These are phyloP conservation scores for Orthochromis malagaraziensis DNA, from an alignment of 2,113 vertebrate species.

Conservation along the genomic window DNA sequence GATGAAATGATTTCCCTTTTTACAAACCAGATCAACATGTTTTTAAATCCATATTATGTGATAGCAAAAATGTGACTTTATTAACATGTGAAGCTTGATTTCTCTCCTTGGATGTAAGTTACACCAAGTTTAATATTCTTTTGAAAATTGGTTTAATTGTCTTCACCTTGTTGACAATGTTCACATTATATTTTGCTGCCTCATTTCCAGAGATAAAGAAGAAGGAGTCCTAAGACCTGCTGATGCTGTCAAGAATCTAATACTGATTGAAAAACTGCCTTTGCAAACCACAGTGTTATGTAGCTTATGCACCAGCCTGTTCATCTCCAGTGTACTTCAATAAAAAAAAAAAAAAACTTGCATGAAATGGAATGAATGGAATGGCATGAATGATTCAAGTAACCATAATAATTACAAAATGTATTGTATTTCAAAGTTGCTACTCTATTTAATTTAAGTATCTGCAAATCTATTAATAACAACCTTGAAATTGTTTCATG, in stretches of 20 bases:
- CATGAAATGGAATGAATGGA: slow-evolving; percentile 22
- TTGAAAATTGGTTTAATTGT: neutral
- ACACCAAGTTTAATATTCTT: neutral
- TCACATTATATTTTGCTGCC: slow-evolving; percentile 61
- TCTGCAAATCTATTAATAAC: slow-evolving; percentile 39
- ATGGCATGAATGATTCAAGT: neutral
- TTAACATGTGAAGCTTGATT: neutral
- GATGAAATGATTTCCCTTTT: neutral
- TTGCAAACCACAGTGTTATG: neutral
- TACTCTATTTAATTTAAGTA: slow-evolving; percentile 19
- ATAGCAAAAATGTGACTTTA: neutral
- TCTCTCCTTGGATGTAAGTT: slow-evolving; percentile 9
- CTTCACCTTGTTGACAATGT: slow-evolving; percentile 4
- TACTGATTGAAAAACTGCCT: slow-evolving; percentile 19
- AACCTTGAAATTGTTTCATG: slow-evolving; percentile 41
- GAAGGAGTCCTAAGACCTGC: slow-evolving; percentile 41
- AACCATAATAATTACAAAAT: neutral
- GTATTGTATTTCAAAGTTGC: slow-evolving; percentile 18
- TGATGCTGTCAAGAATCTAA: slow-evolving; percentile 56
- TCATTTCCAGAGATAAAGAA: slow-evolving; percentile 74
- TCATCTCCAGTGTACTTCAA: slow-evolving; percentile 37
- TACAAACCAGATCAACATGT: neutral
- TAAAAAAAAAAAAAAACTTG: neutral
- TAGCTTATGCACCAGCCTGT: neutral
- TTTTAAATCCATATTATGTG: neutral